Conservation (phyloP, 2,888 invertebrate species). For the Drosophila nigricruria region DNA sequence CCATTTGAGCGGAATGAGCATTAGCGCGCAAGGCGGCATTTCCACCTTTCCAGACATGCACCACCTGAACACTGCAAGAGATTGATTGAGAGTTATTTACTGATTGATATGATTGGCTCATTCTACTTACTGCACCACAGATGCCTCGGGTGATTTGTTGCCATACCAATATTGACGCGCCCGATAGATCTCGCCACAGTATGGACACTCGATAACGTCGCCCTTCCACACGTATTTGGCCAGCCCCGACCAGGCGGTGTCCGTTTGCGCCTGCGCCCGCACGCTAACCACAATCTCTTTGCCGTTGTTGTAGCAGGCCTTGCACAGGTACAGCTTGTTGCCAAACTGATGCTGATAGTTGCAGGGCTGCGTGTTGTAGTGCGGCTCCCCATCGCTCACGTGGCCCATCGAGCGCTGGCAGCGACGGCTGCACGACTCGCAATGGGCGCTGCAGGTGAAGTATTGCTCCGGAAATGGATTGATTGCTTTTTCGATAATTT, state of each 20-base stretch:
- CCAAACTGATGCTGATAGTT: conserved; percentile 91
- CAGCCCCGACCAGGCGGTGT: conserved; percentile 88
- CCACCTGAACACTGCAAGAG: conserved; percentile 86
- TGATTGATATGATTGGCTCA: not conserved
- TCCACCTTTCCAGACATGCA: conserved; percentile 90
- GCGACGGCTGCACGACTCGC: conserved; percentile 89
- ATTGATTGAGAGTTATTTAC: not conserved
- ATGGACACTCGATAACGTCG: conserved; percentile 91
- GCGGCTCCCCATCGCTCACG: conserved; percentile 87
- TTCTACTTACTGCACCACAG: conserved; percentile 86
- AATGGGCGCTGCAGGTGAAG: conserved; percentile 90
- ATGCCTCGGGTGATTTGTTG: conserved; percentile 90
- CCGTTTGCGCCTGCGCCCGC: conserved; percentile 76
- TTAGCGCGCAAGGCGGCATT: conserved; percentile 86
- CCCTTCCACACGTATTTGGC: conserved; percentile 92
- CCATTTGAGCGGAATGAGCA: conserved; percentile 87
- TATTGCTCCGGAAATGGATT: conserved; percentile 92
- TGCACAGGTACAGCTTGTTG: conserved; percentile 89
- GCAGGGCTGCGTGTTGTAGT: conserved; percentile 85
- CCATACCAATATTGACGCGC: conserved; percentile 93
- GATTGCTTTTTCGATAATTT: conserved; percentile 87
- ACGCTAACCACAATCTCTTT: conserved; percentile 82
- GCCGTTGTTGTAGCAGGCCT: conserved; percentile 88
- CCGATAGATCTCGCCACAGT: conserved; percentile 87
- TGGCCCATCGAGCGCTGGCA: conserved; percentile 90